Evolutionary conservation across 2,797 vertebrate genomes (phyloP), one percentile per base, ranked within the genome.

Genomic region (Parauchenoglanis ngamensis): DNA sequence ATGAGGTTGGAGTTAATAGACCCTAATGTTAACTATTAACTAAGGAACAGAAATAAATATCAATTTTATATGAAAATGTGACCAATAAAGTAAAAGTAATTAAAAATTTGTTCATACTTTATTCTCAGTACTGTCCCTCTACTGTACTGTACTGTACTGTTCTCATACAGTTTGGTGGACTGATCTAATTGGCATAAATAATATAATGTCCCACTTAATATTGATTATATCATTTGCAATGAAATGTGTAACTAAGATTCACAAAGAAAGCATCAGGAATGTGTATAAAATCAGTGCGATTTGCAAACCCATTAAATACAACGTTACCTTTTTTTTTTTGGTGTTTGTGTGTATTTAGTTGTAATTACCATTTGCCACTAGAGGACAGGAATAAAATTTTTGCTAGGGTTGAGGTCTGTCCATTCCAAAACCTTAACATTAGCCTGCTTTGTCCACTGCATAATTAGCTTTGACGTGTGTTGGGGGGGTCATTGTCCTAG

Each of bases 1-100:
- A 75, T 90, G 23, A 90, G 91, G 67, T 84, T 88, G 77, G 65
- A 93, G 90, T 90, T 93, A 90, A 93, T 91, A 90, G 82, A 90
- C 91, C 94, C 94, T 95, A 93, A 94, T 92, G 92, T 91, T 95
- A 93, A 95, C 92, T 94, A 94, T 95, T 95, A 93, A 94, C 94
- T 94, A 94, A 94, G 94, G 92, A 92, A 92, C 90, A 92, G 89
- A 92, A 94, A 25, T 21, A 91, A 21, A 87, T 85, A 87, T 75
- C 85, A 79, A 88, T 90, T 90, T 95, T 95, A 94, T 96, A 95
- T 92, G 92, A 94, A 94, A 94, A 92, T 92, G 89, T 90, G 93
- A 94, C 94, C 93, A 94, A 94, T 94, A 96, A 94, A 88, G 93
- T 89, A 91, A 92, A 92, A 92, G 92, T 1, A 49, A 79, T 87